Evolutionary conservation across 2,888 invertebrate genomes (phyloP), one percentile per base, ranked within the genome.

Genomic region (Baccha elongata): DNA sequence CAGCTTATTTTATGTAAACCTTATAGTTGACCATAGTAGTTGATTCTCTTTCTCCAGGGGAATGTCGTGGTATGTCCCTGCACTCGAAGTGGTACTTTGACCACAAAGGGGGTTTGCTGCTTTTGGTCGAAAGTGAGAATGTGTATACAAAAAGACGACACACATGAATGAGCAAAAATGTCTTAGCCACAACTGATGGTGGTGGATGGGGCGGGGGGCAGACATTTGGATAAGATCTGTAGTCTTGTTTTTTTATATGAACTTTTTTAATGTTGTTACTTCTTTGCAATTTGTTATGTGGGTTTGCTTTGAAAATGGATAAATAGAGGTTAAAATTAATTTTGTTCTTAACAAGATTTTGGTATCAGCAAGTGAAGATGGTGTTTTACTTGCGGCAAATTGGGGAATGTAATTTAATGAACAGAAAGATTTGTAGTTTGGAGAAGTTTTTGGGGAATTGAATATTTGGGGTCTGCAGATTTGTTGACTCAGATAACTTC

Each of bases 81-180:
- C 74, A 69, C 80, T 74, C 62, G 55, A 73, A 62, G 52, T 73
- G 62, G 67, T 79, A 68, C 79, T 79, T 62, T 19, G 8, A 68
- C 73, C 73, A 48, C 79, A 79, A 68, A 68, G 73, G 65, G n/a
- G 74, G 74, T 55, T 68, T 73, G 32, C 64, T 71, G 55, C 48
- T 52, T 52, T 50, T 58, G 50, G 64, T 69, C 35, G 62, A 80
- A 80, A 73, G 68, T 64, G 74, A 80, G 58, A 79, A 64, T 73
- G 21, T 55, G 37, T 8, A 21, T 6, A 42, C 44, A 37, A 1
- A 10, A 40, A 35, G n/a, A 19, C 53, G n/a, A 19, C 53, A 42
- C 40, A 50, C 19, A 74, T 69, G 73, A 62, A 67, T 64, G 65
- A 60, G n/a, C n/a, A 73, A 68, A 75, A 55, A 35, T 68, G 46